Evolutionary conservation across 2,113 vertebrate genomes (phyloP), one percentile per base, ranked within the genome.

Genomic region (Pomatorhinus ruficollis): DNA sequence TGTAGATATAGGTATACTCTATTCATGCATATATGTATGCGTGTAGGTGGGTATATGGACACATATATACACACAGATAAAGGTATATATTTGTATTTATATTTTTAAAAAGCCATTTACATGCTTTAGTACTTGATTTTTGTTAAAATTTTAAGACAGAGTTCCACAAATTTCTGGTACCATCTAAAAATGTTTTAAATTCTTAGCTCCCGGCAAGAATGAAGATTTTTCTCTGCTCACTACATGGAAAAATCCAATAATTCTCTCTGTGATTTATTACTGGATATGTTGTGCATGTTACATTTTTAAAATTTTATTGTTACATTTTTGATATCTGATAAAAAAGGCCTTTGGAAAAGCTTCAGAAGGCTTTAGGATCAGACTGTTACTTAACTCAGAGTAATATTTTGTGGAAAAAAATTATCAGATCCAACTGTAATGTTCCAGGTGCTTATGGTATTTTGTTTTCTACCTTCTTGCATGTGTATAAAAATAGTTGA

Each of bases 51-150:
- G 28, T 63, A 22, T 78, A 12, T 56, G 60, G 7, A 64, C 5
- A 54, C 5, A 15, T 31, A 10, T 4, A 8, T 53, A 28, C 5
- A 22, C 3, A 15, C 1, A 28, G 4, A 45, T 54, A 37, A 9
- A n/a, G n/a, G n/a, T n/a, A 50, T 17, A 33, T 12, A 28, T 87
- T 10, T 74, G 6, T n/a, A 56, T 71, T 12, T 79, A 24, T 83
- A 25, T 25, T 30, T 57, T 2, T n/a, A 71, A 70, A 70, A 59
- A 77, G 7, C 8, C 2, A 15, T 14, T 35, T 47, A 17, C 12
- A 10, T 91, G 16, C n/a, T 75, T 86, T 83, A 31, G 12, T 72
- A 61, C 20, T 90, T 42, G 25, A 20, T 70, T 39, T 64, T 74
- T 10, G 11, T 27, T 77, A 69, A 64, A 78, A 40, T 87, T 69